Evolutionary conservation across 2,113 vertebrate genomes (phyloP).

Genomic region (Syrrhaptes paradoxus): DNA sequence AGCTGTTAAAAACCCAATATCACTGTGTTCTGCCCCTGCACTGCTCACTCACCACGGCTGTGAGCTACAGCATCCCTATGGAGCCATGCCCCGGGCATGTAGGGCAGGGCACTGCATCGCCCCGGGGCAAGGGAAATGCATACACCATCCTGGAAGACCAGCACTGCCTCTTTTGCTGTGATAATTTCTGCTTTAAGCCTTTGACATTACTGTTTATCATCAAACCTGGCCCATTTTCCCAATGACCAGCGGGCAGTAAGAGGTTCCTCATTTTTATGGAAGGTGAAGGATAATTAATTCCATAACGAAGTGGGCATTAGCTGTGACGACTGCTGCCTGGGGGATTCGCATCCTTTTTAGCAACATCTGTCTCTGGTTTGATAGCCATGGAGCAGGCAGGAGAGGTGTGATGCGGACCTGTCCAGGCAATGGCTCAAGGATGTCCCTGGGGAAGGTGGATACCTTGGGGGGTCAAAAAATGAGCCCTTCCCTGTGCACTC

Average conservation of each 20-base stretch:
- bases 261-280: background rate
- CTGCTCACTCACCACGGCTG: background rate
- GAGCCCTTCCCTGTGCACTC: background rate
- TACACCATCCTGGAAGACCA: background rate
- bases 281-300: background rate
- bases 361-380: background rate
- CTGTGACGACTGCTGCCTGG: background rate
- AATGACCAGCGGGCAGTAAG: background rate
- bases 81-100: rapidly evolving
- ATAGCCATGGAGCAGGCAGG: background rate
- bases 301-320: background rate
- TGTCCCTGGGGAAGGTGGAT: no score
- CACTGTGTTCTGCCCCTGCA: background rate
- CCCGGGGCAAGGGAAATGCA: background rate
- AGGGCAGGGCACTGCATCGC: background rate
- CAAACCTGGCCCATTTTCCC: background rate
- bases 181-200: background rate
- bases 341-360: background rate
- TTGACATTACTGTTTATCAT: background rate
- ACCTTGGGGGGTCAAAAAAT: background rate
- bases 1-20: background rate
- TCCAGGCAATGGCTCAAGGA: background rate
- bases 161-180: background rate
- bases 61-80: background rate
- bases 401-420: background rate